phyloP scores from a whole-genome alignment of 2,797 vertebrate species.

The Trichosurus vulpecula region DNA sequence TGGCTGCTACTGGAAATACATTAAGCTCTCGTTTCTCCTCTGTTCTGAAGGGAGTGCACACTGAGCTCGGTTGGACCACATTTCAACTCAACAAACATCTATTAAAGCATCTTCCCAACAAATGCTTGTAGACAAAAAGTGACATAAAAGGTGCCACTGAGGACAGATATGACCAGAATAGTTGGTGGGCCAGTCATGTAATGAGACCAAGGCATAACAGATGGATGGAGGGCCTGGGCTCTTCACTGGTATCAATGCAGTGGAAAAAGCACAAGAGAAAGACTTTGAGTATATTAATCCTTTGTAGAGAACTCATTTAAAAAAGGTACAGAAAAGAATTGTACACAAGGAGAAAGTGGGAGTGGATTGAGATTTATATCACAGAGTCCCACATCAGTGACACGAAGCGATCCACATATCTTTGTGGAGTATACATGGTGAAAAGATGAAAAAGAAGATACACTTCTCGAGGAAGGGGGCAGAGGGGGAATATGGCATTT shows the following conservation, averaged over 20 bases:
- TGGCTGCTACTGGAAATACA: background rate
- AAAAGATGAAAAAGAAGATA: background rate
- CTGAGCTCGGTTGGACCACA: background rate
- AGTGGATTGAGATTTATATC: background rate
- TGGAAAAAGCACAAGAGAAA: background rate
- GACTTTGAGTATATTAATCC: background rate
- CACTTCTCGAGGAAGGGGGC: background rate
- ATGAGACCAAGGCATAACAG: background rate
- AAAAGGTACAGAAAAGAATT: background rate
- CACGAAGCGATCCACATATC: background rate
- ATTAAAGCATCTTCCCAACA: slow-evolving; percentile 34
- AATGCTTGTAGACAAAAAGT: background rate
- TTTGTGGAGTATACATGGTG: background rate
- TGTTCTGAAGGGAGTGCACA: background rate
- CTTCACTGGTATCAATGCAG: background rate
- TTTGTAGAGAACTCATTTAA: background rate
- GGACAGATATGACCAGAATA: background rate
- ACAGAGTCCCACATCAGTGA: background rate
- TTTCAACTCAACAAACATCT: background rate
- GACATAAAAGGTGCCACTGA: background rate
- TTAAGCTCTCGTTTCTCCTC: background rate
- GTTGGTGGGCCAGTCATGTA: background rate
- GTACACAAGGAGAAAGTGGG: background rate
- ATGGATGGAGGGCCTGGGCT: background rate
- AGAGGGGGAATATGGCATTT: background rate